Evolutionary conservation across 2,113 vertebrate species (phyloP), one percentile per base, ranked within the genome.

Genomic region (Heteronetta atricapilla): DNA sequence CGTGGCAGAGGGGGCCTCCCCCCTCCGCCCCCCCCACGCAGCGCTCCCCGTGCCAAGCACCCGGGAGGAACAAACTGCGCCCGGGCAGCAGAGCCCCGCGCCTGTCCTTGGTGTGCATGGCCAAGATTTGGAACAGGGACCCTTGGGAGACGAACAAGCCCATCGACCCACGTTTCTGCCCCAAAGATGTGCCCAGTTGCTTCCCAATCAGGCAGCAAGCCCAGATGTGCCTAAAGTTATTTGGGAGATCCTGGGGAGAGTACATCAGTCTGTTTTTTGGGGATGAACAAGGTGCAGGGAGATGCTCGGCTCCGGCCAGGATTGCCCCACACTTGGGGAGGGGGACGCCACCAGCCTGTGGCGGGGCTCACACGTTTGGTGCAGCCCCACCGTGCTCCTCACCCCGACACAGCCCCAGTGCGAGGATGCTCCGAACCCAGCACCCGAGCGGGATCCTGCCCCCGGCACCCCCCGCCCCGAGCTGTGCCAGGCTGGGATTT

Each of bases 121-220:
- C 2, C 33, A 36, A 50, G 55, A 13, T 50, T 31, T 62, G 82
- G 79, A n/a, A 62, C 7, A 58, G 38, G 15, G 53, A 28, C 11
- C 53, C 31, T 33, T 4, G 26, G 36, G 25, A 40, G 26, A 38
- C 26, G 9, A 63, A 6, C 18, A 67, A 3, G 13, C 6, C 13
- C 5, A 0, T 23, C 56, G 4, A 82, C 4, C 25, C 52, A 11
- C 33, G 12, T 1, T 1, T 40, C 11, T 60, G 66, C 34, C 55
- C 23, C 46, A n/a, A 0, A 0, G 1, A 14, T 42, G 48, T 34
- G 48, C 22, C 23, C 44, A 3, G 20, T 3, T 0, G 0, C 18
- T 87, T 52, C 88, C 19, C 22, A 44, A n/a, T 8, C 31, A 13
- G 34, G 46, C 46, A 52, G 21, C 20, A 53, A 31, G 22, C n/a